Conservation (phyloP, 1,140 invertebrate species). For the Oscheius sp. region DNA sequence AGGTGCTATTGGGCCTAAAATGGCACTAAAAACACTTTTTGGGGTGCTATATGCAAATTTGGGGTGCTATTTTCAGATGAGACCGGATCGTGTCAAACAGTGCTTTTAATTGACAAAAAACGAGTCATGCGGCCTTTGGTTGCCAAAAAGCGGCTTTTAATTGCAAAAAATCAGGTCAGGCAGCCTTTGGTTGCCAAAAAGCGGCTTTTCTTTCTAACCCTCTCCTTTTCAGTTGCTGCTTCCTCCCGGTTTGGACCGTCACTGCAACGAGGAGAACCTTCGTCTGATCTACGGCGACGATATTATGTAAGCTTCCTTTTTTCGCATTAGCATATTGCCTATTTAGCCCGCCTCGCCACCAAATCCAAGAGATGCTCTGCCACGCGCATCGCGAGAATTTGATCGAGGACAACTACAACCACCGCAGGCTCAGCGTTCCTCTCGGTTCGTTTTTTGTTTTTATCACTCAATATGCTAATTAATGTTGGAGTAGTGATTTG, state of each 20-base stretch:
- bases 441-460: background rate
- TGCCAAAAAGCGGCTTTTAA: too few relatives aligned
- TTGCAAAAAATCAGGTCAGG: too few relatives aligned
- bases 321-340: background rate
- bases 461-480: background rate
- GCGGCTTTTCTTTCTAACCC: conserved; percentile 23
- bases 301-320: conserved; percentile 33
- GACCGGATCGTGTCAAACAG: too few relatives aligned
- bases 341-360: conserved; percentile 45
- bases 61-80: too few relatives aligned
- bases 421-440: background rate
- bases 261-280: conserved; percentile 46
- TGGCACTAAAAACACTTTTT: too few relatives aligned
- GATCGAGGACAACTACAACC: conserved; percentile 46
- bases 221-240: conserved; percentile 1
- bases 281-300: conserved; percentile 42
- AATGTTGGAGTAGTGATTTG: background rate
- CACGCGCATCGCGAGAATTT: conserved; percentile 49
- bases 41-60: too few relatives aligned
- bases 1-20: too few relatives aligned
- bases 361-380: conserved; percentile 46
- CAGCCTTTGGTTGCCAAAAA: too few relatives aligned
- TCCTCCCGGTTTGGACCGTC: conserved; percentile 50
- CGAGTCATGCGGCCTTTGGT: too few relatives aligned
- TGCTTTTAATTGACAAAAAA: too few relatives aligned